Conservation (phyloP, 1,140 invertebrate species). For the Drosophila serrata region DNA sequence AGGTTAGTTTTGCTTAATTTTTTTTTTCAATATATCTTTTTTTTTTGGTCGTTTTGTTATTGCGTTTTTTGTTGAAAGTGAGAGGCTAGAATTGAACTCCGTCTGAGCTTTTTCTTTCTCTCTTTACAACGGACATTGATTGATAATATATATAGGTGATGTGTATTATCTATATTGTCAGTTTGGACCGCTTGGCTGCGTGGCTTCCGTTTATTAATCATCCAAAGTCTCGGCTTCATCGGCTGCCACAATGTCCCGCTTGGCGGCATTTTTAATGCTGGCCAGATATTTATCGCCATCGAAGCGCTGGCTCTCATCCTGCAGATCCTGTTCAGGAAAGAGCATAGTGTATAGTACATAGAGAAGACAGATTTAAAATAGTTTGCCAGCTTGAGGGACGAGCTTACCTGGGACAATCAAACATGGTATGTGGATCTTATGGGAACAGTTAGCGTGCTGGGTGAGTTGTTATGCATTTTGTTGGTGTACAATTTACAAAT, state of each 20-base stretch:
- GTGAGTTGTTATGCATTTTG: slow-evolving; percentile 21
- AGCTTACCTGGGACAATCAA: slow-evolving; percentile 26
- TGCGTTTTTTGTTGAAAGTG: slow-evolving; percentile 26
- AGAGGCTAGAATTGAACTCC: slow-evolving; percentile 32
- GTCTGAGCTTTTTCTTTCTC: slow-evolving; percentile 6
- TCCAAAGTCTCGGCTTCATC: slow-evolving; percentile 73
- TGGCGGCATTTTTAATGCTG: slow-evolving; percentile 72
- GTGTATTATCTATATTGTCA: slow-evolving; percentile 49
- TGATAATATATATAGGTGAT: slow-evolving; percentile 24
- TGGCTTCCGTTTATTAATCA: slow-evolving; percentile 58
- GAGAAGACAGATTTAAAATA: neutral
- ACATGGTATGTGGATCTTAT: slow-evolving; percentile 13
- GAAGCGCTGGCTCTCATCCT: slow-evolving; percentile 82
- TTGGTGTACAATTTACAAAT: slow-evolving; percentile 14
- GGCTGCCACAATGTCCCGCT: slow-evolving; percentile 77
- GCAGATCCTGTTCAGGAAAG: slow-evolving; percentile 68
- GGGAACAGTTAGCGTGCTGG: slow-evolving; percentile 7
- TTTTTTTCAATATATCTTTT: slow-evolving; percentile 15
- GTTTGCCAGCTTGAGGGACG: neutral
- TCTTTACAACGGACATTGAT: slow-evolving; percentile 15
- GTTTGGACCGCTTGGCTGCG: neutral
- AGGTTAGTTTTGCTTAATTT: slow-evolving; percentile 62
- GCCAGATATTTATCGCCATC: slow-evolving; percentile 83
- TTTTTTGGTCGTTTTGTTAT: slow-evolving; percentile 70
- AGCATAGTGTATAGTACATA: neutral